Evolutionary conservation across 37 sponge, comb jelly and placozoan species (phyloP), one percentile per base, ranked within the genome.

Genomic region (Tethya wilhelma): DNA sequence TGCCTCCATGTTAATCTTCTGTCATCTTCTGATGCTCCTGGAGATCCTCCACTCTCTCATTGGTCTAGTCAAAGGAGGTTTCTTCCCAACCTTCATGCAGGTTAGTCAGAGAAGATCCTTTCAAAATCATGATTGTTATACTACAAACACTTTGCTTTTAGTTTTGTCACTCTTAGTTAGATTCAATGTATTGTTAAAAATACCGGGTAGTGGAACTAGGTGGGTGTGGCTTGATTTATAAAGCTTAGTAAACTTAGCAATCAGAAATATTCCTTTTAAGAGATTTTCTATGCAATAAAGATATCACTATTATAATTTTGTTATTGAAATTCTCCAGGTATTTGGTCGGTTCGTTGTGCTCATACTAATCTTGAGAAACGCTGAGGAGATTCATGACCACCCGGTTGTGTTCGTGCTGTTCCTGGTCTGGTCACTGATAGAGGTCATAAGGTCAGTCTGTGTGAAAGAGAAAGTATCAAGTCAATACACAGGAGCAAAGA

Each of bases 371-470:
- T 20, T 95, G 17, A 25, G 9, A 22, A 81, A 86, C 12, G 67
- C 63, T 33, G 70, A 71, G 34, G 60, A 80, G 14, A 67, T 92
- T 25, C 96, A 95, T 19, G 20, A 66, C 5, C 68, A 85, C 46
- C 90, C 85, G 9, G 56, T 85, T 43, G 83, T 95, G 37, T 80
- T 65, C 30, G 64, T 75, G 36, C 86, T 95, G 23, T 95, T 91
- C 78, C 74, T 89, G 22, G 76, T 64, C 9, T 95, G 96, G 96
- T 86, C 93, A 30, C 67, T 78, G 8, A 88, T 85, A 49, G 96
- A 95, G 43, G 58, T 86, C 22, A 38, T 92, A 36, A 89, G 90
- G 94, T 93, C n/a, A 22, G 81, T 85, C 30, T 53, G 31, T 63
- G n/a, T n/a, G n/a, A n/a, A n/a, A n/a, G n/a, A n/a, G n/a, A n/a